Percentiles rank a stretch among this genome's conserved stretches.
These are phyloP conservation scores for Drosophila picticornis DNA, from an alignment of 2,888 invertebrate genomes.

Conservation along the genomic window DNA sequence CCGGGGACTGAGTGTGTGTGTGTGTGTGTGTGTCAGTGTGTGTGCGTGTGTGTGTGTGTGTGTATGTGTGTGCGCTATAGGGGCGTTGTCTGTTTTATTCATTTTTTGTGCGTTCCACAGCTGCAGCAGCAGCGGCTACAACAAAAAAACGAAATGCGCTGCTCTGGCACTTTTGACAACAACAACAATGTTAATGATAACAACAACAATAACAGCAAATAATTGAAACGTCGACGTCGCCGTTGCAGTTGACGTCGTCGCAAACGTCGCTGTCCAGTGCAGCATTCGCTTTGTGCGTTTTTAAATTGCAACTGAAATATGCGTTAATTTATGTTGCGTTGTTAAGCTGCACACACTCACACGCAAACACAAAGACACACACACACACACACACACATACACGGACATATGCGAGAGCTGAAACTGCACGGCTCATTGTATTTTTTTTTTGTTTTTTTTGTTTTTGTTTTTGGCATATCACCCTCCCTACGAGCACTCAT, in stretches of 20 bases:
- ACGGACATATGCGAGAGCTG: background rate
- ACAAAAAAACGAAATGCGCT: slow-evolving; percentile 56
- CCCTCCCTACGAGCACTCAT: slow-evolving; percentile 35
- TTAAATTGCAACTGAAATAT: slow-evolving; percentile 79
- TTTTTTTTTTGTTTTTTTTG: background rate
- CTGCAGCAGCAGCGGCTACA: slow-evolving; percentile 42
- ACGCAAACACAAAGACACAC: slow-evolving; percentile 26
- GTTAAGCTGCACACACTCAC: slow-evolving; percentile 53
- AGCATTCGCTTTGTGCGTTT: slow-evolving; percentile 74
- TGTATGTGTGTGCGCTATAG: slow-evolving; percentile 35
- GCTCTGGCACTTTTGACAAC: slow-evolving; percentile 74
- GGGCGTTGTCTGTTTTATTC: slow-evolving; percentile 79
- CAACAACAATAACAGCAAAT: slow-evolving; percentile 64
- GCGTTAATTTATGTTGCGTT: slow-evolving; percentile 77
- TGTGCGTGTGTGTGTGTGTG: slow-evolving; percentile 6
- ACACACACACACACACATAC: slow-evolving; percentile 1
- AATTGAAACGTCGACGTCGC: slow-evolving; percentile 72
- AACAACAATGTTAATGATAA: slow-evolving; percentile 76
- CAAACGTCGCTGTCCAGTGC: slow-evolving; percentile 50
- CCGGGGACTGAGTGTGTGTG: background rate
- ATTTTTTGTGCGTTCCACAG: slow-evolving; percentile 74
- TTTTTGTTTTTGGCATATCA: slow-evolving; percentile 23
- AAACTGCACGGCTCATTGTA: slow-evolving; percentile 7
- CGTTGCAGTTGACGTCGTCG: slow-evolving; percentile 28
- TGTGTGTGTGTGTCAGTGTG: background rate